Base-by-base conservation (phyloP, 2,888 invertebrate species). In the Euclidia mi region DNA sequence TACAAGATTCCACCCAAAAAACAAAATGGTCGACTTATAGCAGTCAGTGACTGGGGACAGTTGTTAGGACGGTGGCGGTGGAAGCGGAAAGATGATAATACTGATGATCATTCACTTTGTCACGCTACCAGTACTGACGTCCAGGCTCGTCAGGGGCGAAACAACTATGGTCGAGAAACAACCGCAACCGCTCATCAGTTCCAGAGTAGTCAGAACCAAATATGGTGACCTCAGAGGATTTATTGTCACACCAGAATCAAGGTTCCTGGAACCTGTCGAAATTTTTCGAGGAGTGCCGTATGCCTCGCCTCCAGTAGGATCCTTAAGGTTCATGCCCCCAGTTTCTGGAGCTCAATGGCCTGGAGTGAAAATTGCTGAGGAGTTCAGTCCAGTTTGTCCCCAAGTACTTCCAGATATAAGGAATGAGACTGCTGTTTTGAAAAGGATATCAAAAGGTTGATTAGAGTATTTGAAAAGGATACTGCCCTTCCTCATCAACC, bases 321-420 rank as follows among this genome's bases (percentile, higher is more conserved):
- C 97, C 55, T 94, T 99, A 59, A 96, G 99, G 57, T 99, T 99
- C 89, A 99, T 99, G 98, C 99, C 99, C 9, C 99, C 99, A 14
- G 98, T 98, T 15, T 98, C 98, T 58, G 98, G 98, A 18, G 98
- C 98, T 48, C 96, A 98, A 85, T 98, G 98, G 98, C 96, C 97
- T 51, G 98, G 98, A 32, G 97, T 98, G 37, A 97, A 98, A 89
- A 96, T 97, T 75, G 98, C 98, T 63, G 98, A 98, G 89, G 95
- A 96, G 78, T 98, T 98, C 84, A 96, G 98, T 71, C 98, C 98
- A 9, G 99, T 98, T 25, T 99, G 99, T 87, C 98, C 99, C 3
- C 99, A 99, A 95, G 96, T 97, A 70, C 94, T 98, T 75, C 98
- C 98, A 60, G 97, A 98, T 92, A 96, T 98, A 78, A 95, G 96